These are phyloP conservation scores for Styela clava DNA, from an alignment of 23 tunicate species.

Conservation along the genomic window DNA sequence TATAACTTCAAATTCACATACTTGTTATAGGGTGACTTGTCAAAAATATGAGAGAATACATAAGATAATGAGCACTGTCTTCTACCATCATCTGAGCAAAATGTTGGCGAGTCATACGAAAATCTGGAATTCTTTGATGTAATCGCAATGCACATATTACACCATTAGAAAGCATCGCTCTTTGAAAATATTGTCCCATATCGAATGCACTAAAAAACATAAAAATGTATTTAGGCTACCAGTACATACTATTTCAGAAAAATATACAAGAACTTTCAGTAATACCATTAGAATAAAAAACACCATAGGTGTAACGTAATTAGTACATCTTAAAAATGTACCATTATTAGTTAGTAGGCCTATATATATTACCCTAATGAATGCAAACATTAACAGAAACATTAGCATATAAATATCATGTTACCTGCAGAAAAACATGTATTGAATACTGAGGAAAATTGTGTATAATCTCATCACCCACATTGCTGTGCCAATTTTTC, in stretches of 20 bases:
- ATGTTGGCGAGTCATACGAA: constrained; percentile 56
- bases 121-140: constrained; percentile 80
- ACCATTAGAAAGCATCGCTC: constrained; percentile 83
- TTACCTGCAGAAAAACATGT: constrained; percentile 86
- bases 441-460: constrained; percentile 71
- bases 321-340: too few relatives aligned
- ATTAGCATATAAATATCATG: too few relatives aligned
- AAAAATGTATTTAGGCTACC: neutral
- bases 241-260: too few relatives aligned
- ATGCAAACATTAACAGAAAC: too few relatives aligned
- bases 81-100: constrained; percentile 52
- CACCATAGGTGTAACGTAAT: too few relatives aligned
- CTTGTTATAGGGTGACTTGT: constrained; percentile 67
- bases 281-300: too few relatives aligned
- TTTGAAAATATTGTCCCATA: constrained; percentile 74
- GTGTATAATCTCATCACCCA: constrained; percentile 70
- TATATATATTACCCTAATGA: too few relatives aligned
- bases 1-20: neutral
- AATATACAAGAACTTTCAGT: too few relatives aligned
- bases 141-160: constrained; percentile 82
- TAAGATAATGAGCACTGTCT: constrained; percentile 86
- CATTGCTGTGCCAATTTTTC: constrained; percentile 71
- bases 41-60: constrained; percentile 71
- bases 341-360: too few relatives aligned
- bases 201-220: constrained; percentile 57